These are phyloP conservation scores for Conus ventricosus DNA, from an alignment of 1,140 invertebrate species.

Conservation along the genomic window DNA sequence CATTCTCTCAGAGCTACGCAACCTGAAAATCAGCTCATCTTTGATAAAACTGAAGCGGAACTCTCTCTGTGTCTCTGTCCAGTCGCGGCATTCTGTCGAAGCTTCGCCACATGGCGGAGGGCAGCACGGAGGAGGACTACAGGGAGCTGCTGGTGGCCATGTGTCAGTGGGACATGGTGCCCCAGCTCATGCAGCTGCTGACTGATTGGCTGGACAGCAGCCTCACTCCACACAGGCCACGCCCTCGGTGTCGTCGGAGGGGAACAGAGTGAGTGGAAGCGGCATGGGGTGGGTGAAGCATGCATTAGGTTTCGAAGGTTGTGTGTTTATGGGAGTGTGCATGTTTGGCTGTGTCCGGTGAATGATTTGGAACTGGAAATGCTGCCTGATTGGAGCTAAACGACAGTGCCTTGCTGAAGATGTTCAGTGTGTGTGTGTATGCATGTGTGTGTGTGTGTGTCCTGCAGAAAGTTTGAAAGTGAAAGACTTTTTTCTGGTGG, in stretches of 20 bases:
- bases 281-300: too few species aligned
- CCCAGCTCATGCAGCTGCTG: constrained; percentile 56
- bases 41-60: too few species aligned
- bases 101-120: constrained; percentile 48
- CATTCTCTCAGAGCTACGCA: too few species aligned
- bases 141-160: constrained; percentile 54
- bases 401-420: too few species aligned
- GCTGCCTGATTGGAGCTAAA: too few species aligned
- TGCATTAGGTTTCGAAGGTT: not conserved
- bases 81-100: constrained; percentile 56
- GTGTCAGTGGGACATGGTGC: constrained; percentile 61
- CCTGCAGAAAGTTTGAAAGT: too few species aligned
- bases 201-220: constrained; percentile 55
- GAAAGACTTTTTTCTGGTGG: too few species aligned
- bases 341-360: not conserved
- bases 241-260: not conserved
- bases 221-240: not conserved
- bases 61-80: not conserved
- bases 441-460: too few species aligned
- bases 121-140: constrained; percentile 41
- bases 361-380: too few species aligned
- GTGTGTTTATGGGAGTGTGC: too few species aligned
- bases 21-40: too few species aligned
- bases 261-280: not conserved
- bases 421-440: too few species aligned